Evolutionary conservation across 2,888 invertebrate genomes (phyloP), one percentile per base, ranked within the genome.

Genomic region (Drosophila yooni): DNA sequence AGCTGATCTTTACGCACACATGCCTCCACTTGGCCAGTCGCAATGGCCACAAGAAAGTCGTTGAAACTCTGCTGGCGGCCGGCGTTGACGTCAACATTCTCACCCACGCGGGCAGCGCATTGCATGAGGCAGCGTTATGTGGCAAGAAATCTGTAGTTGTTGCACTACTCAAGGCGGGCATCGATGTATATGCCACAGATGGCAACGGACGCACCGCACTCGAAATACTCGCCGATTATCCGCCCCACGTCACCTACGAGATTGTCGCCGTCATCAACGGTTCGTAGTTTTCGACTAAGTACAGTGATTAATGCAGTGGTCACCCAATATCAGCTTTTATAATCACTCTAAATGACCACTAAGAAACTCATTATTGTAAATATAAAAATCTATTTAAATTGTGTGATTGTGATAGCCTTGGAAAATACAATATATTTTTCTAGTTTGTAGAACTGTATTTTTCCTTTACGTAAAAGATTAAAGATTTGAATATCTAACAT

Each of bases 71-170:
- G 11, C 94, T 98, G 51, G 95, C 96, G 15, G 96, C 97, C n/a
- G 98, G 98, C 0, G 96, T 98, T 88, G 96, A 97, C 92, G 97
- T 98, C 10, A 98, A 98, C 93, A 95, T 96, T 61, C 94, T 96
- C 83, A 98, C 98, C 8, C 95, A 96, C 79, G 95, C 96, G 34
- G 98, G 99, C 1, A 97, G 98, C 18, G 97, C 98, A 0, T 94
- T 99, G 74, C 98, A 99, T 94, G 98, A 98, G 92, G 98, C 98
- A 0, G 97, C 98, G 0, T 94, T 98, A 36, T 98, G 96, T 93
- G 98, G 98, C 7, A 98, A 98, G 92, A 96, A 96, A 81, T 97
- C 97, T 72, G 98, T 98, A 18, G 98, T 97, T 31, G 94, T 96
- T 63, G 94, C 96, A 0, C 94, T 98, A 43, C 94, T 98, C 27